Conservation (phyloP, 2,113 vertebrate species). For the Macquaria australasica region DNA sequence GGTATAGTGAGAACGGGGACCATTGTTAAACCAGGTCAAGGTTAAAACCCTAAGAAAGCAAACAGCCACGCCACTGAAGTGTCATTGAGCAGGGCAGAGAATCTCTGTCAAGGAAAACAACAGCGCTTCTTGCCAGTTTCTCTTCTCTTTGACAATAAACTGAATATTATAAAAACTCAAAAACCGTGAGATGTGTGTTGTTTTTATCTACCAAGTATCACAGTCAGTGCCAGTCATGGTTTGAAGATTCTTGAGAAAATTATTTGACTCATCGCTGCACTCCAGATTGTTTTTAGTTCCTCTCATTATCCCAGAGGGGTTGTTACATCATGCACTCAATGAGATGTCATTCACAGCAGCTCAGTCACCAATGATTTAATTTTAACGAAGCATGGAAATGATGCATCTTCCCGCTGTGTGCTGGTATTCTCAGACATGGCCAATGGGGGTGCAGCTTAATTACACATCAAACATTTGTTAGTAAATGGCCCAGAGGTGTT, state of each 20-base stretch:
- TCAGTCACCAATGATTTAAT: slow-evolving; percentile 14
- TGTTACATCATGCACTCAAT: slow-evolving; percentile 4
- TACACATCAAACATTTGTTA: slow-evolving; percentile 36
- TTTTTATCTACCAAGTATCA: background rate
- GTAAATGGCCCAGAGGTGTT: slow-evolving; percentile 12
- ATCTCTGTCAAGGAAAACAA: background rate
- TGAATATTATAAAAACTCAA: background rate
- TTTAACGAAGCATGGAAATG: slow-evolving; percentile 9
- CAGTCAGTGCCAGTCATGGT: background rate
- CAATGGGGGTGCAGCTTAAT: slow-evolving; percentile 15
- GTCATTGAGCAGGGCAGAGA: slow-evolving; percentile 2
- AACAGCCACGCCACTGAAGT: background rate
- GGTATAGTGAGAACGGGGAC: background rate
- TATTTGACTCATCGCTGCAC: slow-evolving; percentile 39
- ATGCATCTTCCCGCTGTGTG: slow-evolving; percentile 17
- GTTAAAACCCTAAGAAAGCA: slow-evolving; percentile 9
- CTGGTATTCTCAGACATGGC: slow-evolving; percentile 23
- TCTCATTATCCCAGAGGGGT: slow-evolving; percentile 35
- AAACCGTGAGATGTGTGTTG: background rate
- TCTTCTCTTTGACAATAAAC: background rate
- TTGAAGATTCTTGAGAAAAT: slow-evolving; percentile 35
- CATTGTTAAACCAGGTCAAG: background rate
- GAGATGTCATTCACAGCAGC: slow-evolving; percentile 23
- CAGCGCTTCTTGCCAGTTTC: background rate
- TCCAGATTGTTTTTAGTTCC: slow-evolving; percentile 29